phyloP scores from a whole-genome alignment of 1,140 invertebrate species.

The Megalonaias nervosa region DNA sequence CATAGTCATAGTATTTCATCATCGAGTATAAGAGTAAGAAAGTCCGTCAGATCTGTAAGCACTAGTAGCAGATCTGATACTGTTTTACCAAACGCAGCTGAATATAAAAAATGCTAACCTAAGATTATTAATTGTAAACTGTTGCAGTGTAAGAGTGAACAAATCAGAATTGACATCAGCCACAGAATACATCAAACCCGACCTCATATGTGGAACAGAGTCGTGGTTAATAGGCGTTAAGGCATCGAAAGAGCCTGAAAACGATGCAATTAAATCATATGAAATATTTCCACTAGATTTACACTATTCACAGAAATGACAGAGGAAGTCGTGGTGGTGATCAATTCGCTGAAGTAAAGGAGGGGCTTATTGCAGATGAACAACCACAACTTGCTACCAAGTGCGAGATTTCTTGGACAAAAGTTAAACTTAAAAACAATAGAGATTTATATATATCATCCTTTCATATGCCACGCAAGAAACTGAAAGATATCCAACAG shows the following conservation, averaged over 20 bases:
- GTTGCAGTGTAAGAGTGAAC: conserved; percentile 9
- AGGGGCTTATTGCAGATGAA: not conserved
- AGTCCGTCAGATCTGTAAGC: too few relatives aligned
- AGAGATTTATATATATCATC: too few relatives aligned
- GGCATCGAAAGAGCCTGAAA: conserved; percentile 21
- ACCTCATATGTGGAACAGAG: conserved; percentile 19
- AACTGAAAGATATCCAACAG: too few relatives aligned
- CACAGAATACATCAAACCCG: conserved; percentile 17
- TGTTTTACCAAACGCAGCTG: too few relatives aligned
- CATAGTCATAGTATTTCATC: too few relatives aligned
- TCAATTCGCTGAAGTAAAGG: conserved; percentile 14
- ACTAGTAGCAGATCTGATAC: too few relatives aligned
- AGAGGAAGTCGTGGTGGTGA: conserved; percentile 13
- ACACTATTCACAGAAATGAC: conserved; percentile 17
- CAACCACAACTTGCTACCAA: conserved; percentile 3
- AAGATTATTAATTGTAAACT: conserved; percentile 11
- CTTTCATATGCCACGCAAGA: too few relatives aligned
- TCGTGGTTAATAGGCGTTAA: conserved; percentile 24
- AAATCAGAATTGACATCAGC: conserved; percentile 4
- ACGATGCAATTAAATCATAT: conserved; percentile 17
- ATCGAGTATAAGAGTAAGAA: too few relatives aligned
- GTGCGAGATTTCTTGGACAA: conserved; percentile 22
- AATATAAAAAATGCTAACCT: not conserved
- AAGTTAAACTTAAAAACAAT: not conserved
- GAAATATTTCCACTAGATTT: conserved; percentile 18